Conservation (phyloP, 2,888 invertebrate genomes). For the Latheticus oryzae region DNA sequence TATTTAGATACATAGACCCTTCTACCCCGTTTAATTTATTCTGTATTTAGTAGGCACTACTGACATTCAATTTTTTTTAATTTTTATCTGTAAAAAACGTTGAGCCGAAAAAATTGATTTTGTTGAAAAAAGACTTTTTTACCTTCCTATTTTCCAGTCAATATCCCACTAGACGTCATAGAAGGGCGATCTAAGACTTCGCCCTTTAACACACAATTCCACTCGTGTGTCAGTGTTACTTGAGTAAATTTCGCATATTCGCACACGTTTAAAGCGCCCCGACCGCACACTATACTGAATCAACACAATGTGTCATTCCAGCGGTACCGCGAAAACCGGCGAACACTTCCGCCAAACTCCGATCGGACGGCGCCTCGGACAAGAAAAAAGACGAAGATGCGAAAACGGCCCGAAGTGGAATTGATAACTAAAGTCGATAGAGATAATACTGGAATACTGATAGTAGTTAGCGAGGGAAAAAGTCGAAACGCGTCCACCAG, state of each 20-base stretch:
- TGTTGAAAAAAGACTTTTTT: not conserved
- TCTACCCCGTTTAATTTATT: not conserved
- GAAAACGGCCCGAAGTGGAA: too few species aligned
- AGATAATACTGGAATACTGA: too few species aligned
- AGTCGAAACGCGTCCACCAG: too few species aligned
- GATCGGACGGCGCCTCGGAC: conserved; percentile 35
- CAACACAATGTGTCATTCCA: conserved; percentile 46
- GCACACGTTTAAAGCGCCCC: conserved; percentile 36
- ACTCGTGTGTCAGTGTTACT: conserved; percentile 32
- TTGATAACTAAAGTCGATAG: too few species aligned
- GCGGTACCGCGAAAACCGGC: conserved; percentile 38
- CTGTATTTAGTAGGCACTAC: too few species aligned
- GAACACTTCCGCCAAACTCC: conserved; percentile 43
- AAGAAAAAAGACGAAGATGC: too few species aligned
- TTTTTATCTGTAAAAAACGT: conserved; percentile 3
- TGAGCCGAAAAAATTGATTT: conserved; percentile 3
- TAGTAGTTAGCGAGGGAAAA: too few species aligned
- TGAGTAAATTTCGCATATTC: conserved; percentile 32
- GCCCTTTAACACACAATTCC: conserved; percentile 3
- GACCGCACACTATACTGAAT: conserved; percentile 41
- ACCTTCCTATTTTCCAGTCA: conserved; percentile 14
- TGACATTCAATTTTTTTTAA: too few species aligned
- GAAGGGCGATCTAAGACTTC: not conserved
- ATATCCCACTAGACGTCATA: conserved; percentile 26
- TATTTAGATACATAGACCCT: conserved; percentile 14